Conservation (phyloP, 2,113 vertebrate genomes). For the Orcinus orca region DNA sequence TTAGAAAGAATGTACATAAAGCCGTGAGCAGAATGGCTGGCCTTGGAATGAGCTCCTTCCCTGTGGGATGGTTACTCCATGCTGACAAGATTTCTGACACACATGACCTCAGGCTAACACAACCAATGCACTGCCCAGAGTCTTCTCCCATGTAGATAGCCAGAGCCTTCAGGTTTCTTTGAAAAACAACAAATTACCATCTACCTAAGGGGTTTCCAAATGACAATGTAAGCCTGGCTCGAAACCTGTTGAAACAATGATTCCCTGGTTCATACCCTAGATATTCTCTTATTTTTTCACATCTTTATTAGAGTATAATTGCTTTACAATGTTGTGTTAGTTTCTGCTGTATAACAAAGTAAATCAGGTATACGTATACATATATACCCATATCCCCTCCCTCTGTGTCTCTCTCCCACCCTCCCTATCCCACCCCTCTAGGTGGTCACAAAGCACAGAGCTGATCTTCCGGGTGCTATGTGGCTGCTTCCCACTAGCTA, state of each 20-base stretch:
- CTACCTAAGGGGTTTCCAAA: neutral
- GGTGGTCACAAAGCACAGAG: no score
- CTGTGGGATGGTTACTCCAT: neutral
- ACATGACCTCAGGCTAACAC: neutral
- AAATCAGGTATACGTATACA: no score
- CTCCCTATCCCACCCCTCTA: no score
- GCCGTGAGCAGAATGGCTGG: rapidly evolving
- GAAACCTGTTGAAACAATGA: neutral
- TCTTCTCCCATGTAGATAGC: no score
- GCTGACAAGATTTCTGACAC: neutral
- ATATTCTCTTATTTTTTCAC: no score
- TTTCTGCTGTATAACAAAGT: no score
- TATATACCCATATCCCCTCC: no score
- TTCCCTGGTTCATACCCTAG: neutral
- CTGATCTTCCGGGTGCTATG: no score
- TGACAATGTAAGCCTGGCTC: neutral
- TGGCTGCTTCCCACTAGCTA: no score
- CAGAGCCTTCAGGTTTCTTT: neutral
- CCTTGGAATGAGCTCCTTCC: neutral
- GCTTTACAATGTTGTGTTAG: no score
- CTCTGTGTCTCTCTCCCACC: no score
- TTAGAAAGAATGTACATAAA: neutral
- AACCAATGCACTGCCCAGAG: neutral
- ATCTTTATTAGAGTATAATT: no score
- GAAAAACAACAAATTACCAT: neutral